These are phyloP conservation scores for Gallinago stenura DNA, from an alignment of 2,797 vertebrate species.

Conservation along the genomic window DNA sequence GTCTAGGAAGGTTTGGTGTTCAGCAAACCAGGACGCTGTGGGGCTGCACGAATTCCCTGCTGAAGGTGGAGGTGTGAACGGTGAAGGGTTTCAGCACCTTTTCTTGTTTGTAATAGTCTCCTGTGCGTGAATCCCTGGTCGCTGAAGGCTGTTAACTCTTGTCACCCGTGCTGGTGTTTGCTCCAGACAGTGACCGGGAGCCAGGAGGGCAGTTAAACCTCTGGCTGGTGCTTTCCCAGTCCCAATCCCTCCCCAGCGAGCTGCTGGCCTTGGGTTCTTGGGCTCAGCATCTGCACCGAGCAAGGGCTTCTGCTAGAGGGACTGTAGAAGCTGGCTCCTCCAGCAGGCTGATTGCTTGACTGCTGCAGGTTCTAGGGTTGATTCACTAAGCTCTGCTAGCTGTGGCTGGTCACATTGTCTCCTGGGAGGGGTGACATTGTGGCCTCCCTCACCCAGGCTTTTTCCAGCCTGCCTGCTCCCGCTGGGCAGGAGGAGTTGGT, in stretches of 20 bases:
- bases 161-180: rapidly evolving
- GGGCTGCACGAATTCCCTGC: rapidly evolving
- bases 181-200: neutral
- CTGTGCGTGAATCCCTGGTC: neutral
- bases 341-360: neutral
- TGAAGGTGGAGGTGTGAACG: neutral
- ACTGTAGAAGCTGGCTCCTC: neutral
- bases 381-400: neutral
- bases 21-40: neutral
- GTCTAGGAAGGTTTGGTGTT: neutral
- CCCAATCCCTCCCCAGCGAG: neutral
- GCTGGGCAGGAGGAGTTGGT: neutral
- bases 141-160: neutral
- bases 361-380: neutral
- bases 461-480: neutral
- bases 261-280: neutral
- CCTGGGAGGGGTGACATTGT: rapidly evolving
- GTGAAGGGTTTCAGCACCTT: rapidly evolving
- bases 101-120: neutral
- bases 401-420: neutral
- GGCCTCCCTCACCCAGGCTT: neutral
- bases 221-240: neutral
- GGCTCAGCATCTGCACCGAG: rapidly evolving
- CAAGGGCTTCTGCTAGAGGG: rapidly evolving
- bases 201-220: neutral